Base-by-base conservation (phyloP, 2,888 invertebrate genomes). In the Pseudeuparius sepicola region DNA sequence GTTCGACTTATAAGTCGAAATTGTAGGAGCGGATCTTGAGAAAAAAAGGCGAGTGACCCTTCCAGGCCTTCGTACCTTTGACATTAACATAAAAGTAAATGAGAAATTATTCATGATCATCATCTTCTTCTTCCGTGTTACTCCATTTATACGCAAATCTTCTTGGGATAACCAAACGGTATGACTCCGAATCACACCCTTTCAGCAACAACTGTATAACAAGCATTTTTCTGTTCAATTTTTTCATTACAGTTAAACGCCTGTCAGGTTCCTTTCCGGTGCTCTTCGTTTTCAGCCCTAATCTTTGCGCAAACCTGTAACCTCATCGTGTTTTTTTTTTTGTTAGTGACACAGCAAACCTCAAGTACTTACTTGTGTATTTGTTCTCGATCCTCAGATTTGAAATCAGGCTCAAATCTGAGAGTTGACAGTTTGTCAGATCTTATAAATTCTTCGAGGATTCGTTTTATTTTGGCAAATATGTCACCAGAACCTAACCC, bases 221-320 rank as follows among this genome's bases (percentile, higher is more conserved):
- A 17, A 54, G 40, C 28, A 50, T 48, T 31, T 40, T 46, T 30
- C 48, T 43, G 25, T 43, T 39, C 14, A 51, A 37, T 37, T 52
- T 54, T 37, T 51, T 49, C 20, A 45, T 49, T 9, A 52, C 42
- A 2, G 50, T 53, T 12, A 53, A 49, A 24, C 50, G 44, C 26
- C 54, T 46, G n/a, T 46, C 37, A 4, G 49, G 47, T 14, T 45
- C 50, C 28, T 50, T 50, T 2, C 54, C 53, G 24, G 50, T 49
- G 30, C 54, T 54, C 35, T 52, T 53, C 2, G 50, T 49, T 36
- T 49, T 51, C 24, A 54, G 39, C 17, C 51, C 45, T 29, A 46
- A 47, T 16, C 49, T 48, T 26, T 40, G 33, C 9, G 51, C 51
- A n/a, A 50, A 46, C 31, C 40, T 42, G 18, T n/a, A 34, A 33